A percentile compares a stretch with the other conserved stretches of the same genome.
Evolutionary conservation across 2,888 invertebrate species (phyloP).

Genomic region (Aspidiotus destructor): DNA sequence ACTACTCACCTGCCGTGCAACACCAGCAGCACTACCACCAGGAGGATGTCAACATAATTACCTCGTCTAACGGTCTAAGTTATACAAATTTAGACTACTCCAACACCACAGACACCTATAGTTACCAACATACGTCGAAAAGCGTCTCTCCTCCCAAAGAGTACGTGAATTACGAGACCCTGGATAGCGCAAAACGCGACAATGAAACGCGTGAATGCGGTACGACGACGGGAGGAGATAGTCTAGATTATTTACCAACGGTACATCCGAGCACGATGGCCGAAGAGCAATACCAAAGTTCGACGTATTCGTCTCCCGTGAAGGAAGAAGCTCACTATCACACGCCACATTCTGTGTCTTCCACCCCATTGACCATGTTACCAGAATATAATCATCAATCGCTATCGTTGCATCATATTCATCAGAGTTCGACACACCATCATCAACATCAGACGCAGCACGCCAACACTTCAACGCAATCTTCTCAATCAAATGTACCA

Average conservation of each 20-base stretch:
- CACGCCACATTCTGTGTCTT: conserved; percentile 15
- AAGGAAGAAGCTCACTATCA: conserved; percentile 27
- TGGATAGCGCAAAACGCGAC: conserved; percentile 22
- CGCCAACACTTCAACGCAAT: conserved; percentile 1
- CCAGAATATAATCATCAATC: conserved; percentile 39
- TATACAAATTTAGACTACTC: conserved; percentile 78
- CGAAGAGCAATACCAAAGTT: conserved; percentile 24
- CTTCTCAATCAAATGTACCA: conserved; percentile 51
- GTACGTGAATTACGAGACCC: conserved; percentile 41
- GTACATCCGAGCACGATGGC: conserved; percentile 21
- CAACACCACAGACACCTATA: conserved; percentile 40
- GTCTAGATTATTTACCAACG: conserved; percentile 10
- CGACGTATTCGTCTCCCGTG: conserved; percentile 10
- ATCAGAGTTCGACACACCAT: conserved; percentile 41
- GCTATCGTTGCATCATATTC: conserved; percentile 41
- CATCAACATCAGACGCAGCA: conserved; percentile 40
- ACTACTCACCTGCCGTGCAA: conserved; percentile 39
- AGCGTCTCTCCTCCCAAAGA: conserved; percentile 13
- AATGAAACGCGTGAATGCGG: conserved; percentile 42
- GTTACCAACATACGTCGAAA: conserved; percentile 27
- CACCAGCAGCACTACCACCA: conserved; percentile 43
- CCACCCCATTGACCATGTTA: conserved; percentile 18
- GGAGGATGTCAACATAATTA: conserved; percentile 53
- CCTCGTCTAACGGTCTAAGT: conserved; percentile 74
- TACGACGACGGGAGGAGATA: conserved; percentile 13